phyloP scores from a whole-genome alignment of 2,797 vertebrate genomes.

The Morelia viridis region DNA sequence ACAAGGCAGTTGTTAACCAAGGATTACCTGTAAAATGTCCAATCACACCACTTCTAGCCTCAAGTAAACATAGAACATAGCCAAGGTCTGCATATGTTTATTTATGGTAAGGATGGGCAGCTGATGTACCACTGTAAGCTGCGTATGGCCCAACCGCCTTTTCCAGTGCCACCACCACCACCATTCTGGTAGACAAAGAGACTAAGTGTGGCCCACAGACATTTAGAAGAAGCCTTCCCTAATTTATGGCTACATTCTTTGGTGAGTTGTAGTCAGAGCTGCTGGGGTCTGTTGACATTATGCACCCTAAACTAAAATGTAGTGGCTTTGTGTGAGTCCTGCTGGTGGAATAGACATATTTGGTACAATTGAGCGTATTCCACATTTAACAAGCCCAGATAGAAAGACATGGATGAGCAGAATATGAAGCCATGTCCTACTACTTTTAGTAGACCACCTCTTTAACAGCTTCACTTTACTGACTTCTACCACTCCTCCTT shows the following conservation, averaged over 20 bases:
- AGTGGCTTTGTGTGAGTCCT: neutral
- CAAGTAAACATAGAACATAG: no score
- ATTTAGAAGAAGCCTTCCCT: neutral
- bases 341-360: neutral
- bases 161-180: no score
- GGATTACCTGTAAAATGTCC: no score
- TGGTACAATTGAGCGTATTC: neutral
- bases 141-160: no score
- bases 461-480: neutral
- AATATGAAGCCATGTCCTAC: neutral
- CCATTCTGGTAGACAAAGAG: no score
- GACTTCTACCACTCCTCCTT: neutral
- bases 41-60: no score
- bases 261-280: neutral
- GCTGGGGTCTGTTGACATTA: neutral
- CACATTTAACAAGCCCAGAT: neutral
- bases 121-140: no score
- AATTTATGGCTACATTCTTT: neutral
- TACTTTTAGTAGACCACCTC: neutral
- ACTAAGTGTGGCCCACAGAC: no score
- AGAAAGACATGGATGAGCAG: neutral
- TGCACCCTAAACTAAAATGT: neutral
- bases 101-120: no score
- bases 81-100: no score
- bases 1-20: no score